Base-by-base conservation (phyloP, 2,888 invertebrate genomes). In the Erebia ligea region DNA sequence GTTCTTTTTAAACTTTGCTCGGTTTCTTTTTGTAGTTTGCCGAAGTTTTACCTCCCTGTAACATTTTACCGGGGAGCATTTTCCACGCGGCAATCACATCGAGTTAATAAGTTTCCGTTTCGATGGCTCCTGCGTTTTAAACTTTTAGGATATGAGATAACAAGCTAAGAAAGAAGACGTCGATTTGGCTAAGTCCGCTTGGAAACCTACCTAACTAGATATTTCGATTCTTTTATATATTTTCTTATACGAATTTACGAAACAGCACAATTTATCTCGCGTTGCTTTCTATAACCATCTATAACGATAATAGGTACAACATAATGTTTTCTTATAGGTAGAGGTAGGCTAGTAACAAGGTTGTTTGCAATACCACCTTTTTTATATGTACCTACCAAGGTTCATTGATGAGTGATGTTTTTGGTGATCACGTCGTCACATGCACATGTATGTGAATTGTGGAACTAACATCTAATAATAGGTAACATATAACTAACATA, bases 111-210 rank as follows among this genome's bases (percentile, higher is more conserved):
- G 93, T 93, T 93, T 87, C 87, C 86, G 89, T 88, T 91, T 86
- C 89, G 90, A 92, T 92, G 87, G 92, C 91, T 89, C 84, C 86
- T 88, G 86, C 90, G 88, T 92, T 92, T 92, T 91, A 91, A 93
- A 93, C 92, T 93, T 93, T 92, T 92, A 87, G 92, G 92, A 91
- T 92, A 90, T 90, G 89, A 92, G 92, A 92, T 93, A 93, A 92
- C 92, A 91, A 92, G 91, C 88, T 90, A 87, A 88, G 90, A 89
- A 89, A 90, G 86, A 86, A 88, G 89, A 87, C 87, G 86, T 87
- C 88, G 88, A 91, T 91, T 91, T 88, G 87, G 89, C 89, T 91
- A 90, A 90, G 88, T 88, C 89, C 87, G 84, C 61, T 54, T 58
- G 62, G 86, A 85, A 66, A 77, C 75, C 61, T 74, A 77, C 75